Conservation (phyloP, 2,888 invertebrate genomes). For the Amiota communis region DNA sequence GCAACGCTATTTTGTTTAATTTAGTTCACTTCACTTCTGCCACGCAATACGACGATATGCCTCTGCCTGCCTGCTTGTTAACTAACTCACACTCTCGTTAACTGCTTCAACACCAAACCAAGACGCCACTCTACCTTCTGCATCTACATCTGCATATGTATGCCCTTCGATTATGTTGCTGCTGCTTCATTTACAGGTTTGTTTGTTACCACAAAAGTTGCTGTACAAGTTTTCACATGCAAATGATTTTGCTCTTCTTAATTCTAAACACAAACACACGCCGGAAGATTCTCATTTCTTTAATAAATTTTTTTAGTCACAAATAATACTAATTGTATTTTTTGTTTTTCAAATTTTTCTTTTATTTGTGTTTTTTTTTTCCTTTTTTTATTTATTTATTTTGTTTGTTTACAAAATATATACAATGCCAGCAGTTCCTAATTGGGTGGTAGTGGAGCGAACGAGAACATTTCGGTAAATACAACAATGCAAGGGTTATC, state of each 20-base stretch:
- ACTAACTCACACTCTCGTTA: constrained; percentile 55
- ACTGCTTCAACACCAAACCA: constrained; percentile 53
- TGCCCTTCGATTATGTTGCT: neutral
- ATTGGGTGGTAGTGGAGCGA: neutral
- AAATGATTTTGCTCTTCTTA: neutral
- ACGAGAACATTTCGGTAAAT: neutral
- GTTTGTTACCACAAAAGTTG: neutral
- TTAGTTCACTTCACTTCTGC: constrained; percentile 25
- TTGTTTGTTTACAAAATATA: constrained; percentile 22
- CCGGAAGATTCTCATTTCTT: too few relatives aligned
- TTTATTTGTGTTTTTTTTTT: neutral
- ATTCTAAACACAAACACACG: neutral
- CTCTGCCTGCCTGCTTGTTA: constrained; percentile 53
- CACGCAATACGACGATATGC: constrained; percentile 32
- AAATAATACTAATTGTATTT: constrained; percentile 1
- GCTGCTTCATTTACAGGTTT: neutral
- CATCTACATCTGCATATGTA: neutral
- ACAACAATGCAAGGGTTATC: too few relatives aligned
- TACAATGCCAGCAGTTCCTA: neutral
- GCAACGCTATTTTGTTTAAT: constrained; percentile 10
- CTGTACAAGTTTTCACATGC: neutral
- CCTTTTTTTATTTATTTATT: neutral
- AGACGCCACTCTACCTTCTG: too few relatives aligned
- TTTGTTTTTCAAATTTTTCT: neutral
- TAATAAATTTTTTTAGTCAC: neutral